Base-by-base conservation (phyloP, 1,140 invertebrate genomes). In the Mercenaria mercenaria region DNA sequence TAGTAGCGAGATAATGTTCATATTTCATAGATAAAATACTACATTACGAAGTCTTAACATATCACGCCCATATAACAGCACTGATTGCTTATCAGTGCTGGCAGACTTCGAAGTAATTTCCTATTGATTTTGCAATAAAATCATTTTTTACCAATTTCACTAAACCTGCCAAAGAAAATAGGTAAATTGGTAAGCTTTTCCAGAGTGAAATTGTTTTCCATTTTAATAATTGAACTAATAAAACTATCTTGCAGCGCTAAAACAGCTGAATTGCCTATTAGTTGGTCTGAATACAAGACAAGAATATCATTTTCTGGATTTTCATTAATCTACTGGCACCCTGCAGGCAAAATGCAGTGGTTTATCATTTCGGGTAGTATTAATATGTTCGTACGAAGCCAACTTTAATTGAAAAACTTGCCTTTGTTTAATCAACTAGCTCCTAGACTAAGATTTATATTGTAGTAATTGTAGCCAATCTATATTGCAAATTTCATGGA, bases 51-150 rank as follows among this genome's bases (percentile, higher is more conserved):
- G 32, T 59, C 3, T 8, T 37, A 29, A 81, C 34, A 34, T 61
- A 37, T 29, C 79, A 81, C 79, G 56, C 79, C 50, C 79, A 59
- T 20, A 80, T 20, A 80, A 47, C 47, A n/a, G 15, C 39, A 52
- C 77, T 20, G 34, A 47, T 32, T 61, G 29, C 59, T 81, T 81
- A 81, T 81, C 79, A 32, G 3, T 61, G n/a, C 50, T 81, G 79
- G 79, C 79, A 81, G 34, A 34, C 23, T 2, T 61, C 23, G 23
- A 13, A 34, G 1, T n/a, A n/a, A 81, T 64, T 81, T 59, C 79
- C 79, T 81, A 81, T 81, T 81, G 79, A 81, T 81, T 81, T 81
- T 81, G 59, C 23, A 81, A 81, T 52, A 52, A 77, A 77, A 77
- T 11, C 2, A 50, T 77, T 74, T 32, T 50, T 47, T 77, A 1